Conservation (phyloP, 2,797 vertebrate species). For the Sternarchorhynchus goeldii region DNA sequence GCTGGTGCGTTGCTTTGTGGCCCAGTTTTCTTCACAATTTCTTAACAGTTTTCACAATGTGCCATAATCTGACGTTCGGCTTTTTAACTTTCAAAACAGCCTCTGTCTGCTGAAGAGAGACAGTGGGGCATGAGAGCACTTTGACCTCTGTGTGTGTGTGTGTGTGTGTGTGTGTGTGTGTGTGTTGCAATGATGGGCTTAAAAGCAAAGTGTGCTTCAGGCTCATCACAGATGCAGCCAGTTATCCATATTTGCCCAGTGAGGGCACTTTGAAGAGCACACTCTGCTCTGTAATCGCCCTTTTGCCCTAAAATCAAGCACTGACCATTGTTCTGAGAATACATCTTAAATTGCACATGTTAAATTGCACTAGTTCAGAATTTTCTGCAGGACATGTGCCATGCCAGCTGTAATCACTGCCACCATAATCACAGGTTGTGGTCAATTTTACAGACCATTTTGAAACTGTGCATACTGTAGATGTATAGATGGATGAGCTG, state of each 20-base stretch:
- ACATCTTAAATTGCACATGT: too few species aligned
- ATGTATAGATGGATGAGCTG: too few species aligned
- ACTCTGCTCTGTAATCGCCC: not conserved
- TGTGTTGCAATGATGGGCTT: not conserved
- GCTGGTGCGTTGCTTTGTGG: slow-evolving; percentile 2
- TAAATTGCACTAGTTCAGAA: not conserved
- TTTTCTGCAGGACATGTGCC: too few species aligned
- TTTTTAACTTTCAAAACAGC: slow-evolving; percentile 34
- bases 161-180: not conserved
- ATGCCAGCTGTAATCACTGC: too few species aligned
- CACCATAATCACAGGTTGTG: too few species aligned
- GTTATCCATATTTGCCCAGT: not conserved
- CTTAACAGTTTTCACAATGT: slow-evolving; percentile 22
- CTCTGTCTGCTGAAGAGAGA: slow-evolving; percentile 32
- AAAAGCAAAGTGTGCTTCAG: not conserved
- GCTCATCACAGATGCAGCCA: not conserved
- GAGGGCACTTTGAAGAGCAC: not conserved
- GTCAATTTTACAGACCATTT: too few species aligned
- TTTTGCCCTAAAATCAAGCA: not conserved
- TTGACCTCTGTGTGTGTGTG: slow-evolving; percentile 20
- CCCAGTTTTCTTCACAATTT: not conserved
- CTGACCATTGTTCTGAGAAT: not conserved
- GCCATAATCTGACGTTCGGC: slow-evolving; percentile 24
- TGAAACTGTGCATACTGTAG: too few species aligned
- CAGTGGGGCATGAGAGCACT: not conserved